Conservation (phyloP, 1,140 invertebrate genomes). For the Drosophila carrolli region DNA sequence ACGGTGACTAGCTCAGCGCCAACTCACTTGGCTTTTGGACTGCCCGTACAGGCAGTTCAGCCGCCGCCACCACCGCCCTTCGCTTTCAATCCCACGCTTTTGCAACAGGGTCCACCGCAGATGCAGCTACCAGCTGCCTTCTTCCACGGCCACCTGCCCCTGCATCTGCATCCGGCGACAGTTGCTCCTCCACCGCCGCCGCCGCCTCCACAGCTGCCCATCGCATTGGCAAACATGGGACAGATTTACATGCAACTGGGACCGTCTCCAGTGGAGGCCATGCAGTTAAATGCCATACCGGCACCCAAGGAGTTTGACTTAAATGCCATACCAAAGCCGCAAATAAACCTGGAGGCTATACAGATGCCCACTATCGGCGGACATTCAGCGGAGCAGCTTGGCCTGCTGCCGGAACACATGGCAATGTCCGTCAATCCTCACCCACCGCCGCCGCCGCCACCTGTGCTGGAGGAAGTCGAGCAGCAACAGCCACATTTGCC, state of each 20-base stretch:
- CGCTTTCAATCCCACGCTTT: constrained; percentile 83
- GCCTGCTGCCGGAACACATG: constrained; percentile 48
- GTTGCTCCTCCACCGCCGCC: constrained; percentile 79
- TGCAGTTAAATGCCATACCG: constrained; percentile 80
- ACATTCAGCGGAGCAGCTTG: constrained; percentile 44
- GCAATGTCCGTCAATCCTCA: constrained; percentile 39
- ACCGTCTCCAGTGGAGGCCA: constrained; percentile 58
- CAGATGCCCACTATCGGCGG: constrained; percentile 66
- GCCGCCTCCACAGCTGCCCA: constrained; percentile 75
- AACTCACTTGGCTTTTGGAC: constrained; percentile 66
- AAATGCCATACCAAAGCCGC: constrained; percentile 82
- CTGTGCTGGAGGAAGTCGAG: constrained; percentile 45
- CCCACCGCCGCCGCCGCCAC: constrained; percentile 63
- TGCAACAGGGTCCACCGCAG: constrained; percentile 66
- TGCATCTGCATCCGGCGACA: constrained; percentile 64
- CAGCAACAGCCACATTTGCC: constrained; percentile 29
- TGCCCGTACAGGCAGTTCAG: constrained; percentile 78
- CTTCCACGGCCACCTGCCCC: constrained; percentile 63
- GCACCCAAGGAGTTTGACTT: constrained; percentile 81
- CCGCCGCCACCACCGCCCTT: constrained; percentile 82
- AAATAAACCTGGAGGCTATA: constrained; percentile 76
- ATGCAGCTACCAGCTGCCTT: constrained; percentile 62
- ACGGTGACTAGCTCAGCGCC: constrained; percentile 60
- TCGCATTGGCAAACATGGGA: constrained; percentile 63
- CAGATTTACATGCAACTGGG: constrained; percentile 78